These are phyloP conservation scores for Sus scrofa DNA, from an alignment of 2,113 vertebrate genomes.

Conservation along the genomic window DNA sequence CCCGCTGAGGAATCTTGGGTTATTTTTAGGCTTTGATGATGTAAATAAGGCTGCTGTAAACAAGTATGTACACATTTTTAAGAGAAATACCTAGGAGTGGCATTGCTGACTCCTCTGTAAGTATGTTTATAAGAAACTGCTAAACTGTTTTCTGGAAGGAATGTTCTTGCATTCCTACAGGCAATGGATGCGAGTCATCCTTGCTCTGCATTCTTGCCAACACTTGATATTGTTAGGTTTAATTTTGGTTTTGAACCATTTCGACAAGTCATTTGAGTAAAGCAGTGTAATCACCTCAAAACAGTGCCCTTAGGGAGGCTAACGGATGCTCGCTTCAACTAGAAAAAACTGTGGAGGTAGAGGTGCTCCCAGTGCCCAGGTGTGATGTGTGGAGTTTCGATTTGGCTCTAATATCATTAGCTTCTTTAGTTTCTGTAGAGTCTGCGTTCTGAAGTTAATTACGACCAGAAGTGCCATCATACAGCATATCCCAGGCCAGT, in stretches of 20 bases:
- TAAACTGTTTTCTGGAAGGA: neutral
- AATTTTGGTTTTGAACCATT: neutral
- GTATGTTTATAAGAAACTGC: neutral
- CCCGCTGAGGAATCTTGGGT: neutral
- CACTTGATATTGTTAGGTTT: neutral
- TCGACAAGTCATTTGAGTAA: neutral
- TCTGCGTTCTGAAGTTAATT: neutral
- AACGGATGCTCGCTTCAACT: neutral
- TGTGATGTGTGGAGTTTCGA: neutral
- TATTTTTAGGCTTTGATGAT: neutral
- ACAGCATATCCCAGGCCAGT: accelerated
- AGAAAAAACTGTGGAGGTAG: neutral
- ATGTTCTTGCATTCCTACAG: neutral
- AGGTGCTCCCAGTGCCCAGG: neutral
- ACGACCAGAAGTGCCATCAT: no score
- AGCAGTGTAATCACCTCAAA: neutral
- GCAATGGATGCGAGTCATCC: neutral
- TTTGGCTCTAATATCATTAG: neutral
- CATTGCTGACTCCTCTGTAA: neutral
- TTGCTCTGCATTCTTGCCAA: neutral
- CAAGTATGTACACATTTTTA: neutral
- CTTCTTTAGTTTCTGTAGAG: neutral
- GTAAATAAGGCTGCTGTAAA: neutral
- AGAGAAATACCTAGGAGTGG: neutral
- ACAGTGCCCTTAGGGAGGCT: neutral